These are phyloP conservation scores for Patella ulyssiponensis DNA, from an alignment of 2,888 invertebrate species.

Conservation along the genomic window DNA sequence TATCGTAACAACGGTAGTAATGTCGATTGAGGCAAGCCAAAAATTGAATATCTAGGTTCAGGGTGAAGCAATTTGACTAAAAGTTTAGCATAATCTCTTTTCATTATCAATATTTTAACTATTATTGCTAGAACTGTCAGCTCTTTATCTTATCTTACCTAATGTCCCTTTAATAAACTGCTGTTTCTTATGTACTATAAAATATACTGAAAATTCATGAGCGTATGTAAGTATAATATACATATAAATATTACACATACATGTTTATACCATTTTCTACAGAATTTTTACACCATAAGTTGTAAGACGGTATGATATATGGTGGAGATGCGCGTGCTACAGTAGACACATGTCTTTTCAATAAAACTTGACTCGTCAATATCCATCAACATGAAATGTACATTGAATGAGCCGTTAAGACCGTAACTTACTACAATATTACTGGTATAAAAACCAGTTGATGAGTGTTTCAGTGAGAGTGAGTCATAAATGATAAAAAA, in stretches of 20 bases:
- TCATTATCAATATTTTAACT: no score
- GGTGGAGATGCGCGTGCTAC: not conserved
- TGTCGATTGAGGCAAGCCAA: no score
- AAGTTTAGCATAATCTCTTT: no score
- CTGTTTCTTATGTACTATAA: not conserved
- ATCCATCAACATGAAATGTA: constrained; percentile 1
- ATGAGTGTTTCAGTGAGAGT: constrained; percentile 3
- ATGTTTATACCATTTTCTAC: no score
- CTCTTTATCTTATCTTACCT: no score
- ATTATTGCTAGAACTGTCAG: no score
- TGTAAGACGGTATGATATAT: not conserved
- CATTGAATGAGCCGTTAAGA: not conserved
- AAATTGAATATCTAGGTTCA: no score
- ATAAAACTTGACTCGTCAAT: constrained; percentile 8
- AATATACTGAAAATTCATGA: not conserved
- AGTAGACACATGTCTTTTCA: not conserved
- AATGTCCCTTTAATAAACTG: not conserved
- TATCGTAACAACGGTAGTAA: no score
- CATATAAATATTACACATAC: not conserved
- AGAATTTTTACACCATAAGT: no score
- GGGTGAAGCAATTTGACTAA: no score
- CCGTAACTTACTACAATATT: not conserved
- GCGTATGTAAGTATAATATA: no score
- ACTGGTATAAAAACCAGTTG: not conserved
- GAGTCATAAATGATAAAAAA: constrained; percentile 6